phyloP scores from a whole-genome alignment of 2,113 vertebrate species.

The Clarias gariepinus region DNA sequence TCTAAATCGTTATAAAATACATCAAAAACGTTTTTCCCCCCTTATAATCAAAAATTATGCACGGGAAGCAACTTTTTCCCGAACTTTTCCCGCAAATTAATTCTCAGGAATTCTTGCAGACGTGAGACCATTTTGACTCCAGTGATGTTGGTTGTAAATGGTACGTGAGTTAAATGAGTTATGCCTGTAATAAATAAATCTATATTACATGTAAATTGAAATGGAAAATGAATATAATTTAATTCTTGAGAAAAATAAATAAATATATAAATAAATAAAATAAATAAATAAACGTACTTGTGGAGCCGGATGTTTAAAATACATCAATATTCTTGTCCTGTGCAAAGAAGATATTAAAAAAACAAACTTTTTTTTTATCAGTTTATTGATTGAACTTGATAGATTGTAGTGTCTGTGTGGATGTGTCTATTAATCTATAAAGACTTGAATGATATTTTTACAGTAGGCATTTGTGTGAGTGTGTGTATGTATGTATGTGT shows the following conservation, averaged over 20 bases:
- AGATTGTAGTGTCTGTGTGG: background rate
- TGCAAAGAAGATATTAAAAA: constrained; percentile 23
- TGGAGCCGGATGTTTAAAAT: background rate
- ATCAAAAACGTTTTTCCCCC: background rate
- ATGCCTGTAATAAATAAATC: constrained; percentile 3
- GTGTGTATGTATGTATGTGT: too few relatives aligned
- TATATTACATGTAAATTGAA: constrained; percentile 13
- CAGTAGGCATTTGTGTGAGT: background rate
- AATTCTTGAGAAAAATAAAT: background rate
- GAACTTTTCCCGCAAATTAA: constrained; percentile 18
- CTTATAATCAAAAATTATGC: constrained; percentile 19
- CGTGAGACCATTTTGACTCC: constrained; percentile 17
- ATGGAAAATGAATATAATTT: background rate
- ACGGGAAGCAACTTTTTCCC: constrained; percentile 4
- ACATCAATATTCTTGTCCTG: background rate
- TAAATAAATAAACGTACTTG: background rate
- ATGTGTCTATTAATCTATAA: constrained; percentile 20
- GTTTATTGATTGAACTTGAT: constrained; percentile 26
- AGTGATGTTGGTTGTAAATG: constrained; percentile 13
- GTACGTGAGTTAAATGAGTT: background rate
- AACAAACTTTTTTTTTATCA: background rate
- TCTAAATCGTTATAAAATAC: constrained; percentile 16
- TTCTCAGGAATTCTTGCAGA: constrained; percentile 20
- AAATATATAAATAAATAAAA: background rate
- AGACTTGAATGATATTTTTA: background rate